A percentile compares a stretch with the other conserved stretches of the same genome.
phyloP scores from a whole-genome alignment of 1,140 invertebrate genomes.

The Sminthurides bifidus region DNA sequence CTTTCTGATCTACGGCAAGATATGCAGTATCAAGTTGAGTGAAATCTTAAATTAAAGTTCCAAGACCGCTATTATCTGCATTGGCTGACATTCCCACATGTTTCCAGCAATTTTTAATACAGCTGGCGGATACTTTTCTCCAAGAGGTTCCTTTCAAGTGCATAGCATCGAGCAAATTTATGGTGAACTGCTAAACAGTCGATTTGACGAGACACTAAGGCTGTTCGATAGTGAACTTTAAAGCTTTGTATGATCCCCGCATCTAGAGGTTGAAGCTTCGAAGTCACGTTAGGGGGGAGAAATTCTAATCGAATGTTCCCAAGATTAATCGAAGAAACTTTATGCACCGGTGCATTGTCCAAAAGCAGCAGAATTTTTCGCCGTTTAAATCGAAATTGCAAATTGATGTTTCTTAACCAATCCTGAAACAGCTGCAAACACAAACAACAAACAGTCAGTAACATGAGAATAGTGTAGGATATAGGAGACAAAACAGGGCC shows the following conservation, averaged over 20 bases:
- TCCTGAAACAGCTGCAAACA: background rate
- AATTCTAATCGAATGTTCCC: constrained; percentile 8
- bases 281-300: constrained; percentile 3
- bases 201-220: background rate
- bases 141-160: background rate
- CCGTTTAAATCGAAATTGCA: background rate
- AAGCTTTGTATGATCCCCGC: constrained; percentile 4
- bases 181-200: background rate
- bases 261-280: constrained; percentile 6
- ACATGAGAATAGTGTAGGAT: background rate
- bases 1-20: constrained; percentile 1
- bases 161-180: background rate
- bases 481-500: background rate
- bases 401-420: constrained; percentile 4
- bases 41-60: background rate
- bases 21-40: too few relatives aligned
- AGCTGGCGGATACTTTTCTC: background rate
- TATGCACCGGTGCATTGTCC: constrained; percentile 8
- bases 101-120: constrained; percentile 2
- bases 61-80: background rate
- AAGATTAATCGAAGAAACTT: background rate
- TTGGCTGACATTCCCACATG: background rate
- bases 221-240: constrained; percentile 8
- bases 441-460: background rate
- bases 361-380: constrained; percentile 11